Percentiles rank a stretch among this genome's conserved stretches.
These are phyloP conservation scores for Misgurnus anguillicaudatus DNA, from an alignment of 2,113 vertebrate genomes.

Conservation along the genomic window DNA sequence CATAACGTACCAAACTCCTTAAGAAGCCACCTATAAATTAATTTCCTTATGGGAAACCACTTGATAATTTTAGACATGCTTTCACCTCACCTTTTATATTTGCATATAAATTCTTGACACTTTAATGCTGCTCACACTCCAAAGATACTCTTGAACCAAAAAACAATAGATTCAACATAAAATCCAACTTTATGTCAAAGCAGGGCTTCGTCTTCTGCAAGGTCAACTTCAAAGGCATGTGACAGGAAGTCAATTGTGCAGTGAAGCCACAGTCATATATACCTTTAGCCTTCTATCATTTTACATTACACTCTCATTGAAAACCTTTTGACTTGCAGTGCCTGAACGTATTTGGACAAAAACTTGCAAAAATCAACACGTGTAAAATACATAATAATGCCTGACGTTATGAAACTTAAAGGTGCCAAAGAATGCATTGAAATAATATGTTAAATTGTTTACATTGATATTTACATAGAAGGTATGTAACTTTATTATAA, in stretches of 20 bases:
- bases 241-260: slow-evolving; percentile 51
- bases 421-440: too few relatives aligned
- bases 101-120: slow-evolving; percentile 28
- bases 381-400: neutral
- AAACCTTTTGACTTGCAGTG: slow-evolving; percentile 8
- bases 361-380: neutral
- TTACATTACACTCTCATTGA: slow-evolving; percentile 2
- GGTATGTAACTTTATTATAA: too few relatives aligned
- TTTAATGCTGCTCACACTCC: slow-evolving; percentile 6
- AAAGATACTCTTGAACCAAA: neutral
- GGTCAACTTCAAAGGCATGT: slow-evolving; percentile 41
- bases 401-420: neutral
- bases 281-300: slow-evolving; percentile 33
- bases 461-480: too few relatives aligned
- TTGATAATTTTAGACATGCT: neutral
- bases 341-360: neutral
- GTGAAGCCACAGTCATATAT: slow-evolving; percentile 32
- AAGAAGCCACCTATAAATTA: neutral
- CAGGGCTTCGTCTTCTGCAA: slow-evolving; percentile 8
- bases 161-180: slow-evolving; percentile 46
- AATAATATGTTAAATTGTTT: too few relatives aligned
- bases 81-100: slow-evolving; percentile 14
- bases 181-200: slow-evolving; percentile 44
- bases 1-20: slow-evolving; percentile 5
- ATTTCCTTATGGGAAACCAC: neutral